These are phyloP conservation scores for Percopsis omiscomaycus DNA, from an alignment of 2,797 vertebrate species.

Conservation along the genomic window DNA sequence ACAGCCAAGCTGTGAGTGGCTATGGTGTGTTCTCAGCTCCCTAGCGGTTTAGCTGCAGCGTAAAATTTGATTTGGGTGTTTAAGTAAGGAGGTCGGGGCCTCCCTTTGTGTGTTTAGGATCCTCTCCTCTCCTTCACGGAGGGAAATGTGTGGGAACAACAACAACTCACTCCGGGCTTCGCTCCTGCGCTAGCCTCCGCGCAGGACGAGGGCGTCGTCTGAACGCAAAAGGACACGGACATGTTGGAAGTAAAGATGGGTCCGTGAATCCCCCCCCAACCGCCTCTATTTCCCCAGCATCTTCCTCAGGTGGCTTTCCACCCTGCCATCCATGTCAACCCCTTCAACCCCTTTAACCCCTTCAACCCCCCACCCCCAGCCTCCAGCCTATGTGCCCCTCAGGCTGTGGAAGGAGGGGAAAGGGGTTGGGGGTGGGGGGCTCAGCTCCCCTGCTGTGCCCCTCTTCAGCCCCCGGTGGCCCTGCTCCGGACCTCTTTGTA, in stretches of 20 bases:
- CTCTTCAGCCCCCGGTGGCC: conserved; percentile 87
- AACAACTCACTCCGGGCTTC: conserved; percentile 11
- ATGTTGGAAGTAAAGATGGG: conserved; percentile 44
- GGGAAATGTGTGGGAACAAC: conserved; percentile 71
- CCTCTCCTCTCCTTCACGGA: conserved; percentile 65
- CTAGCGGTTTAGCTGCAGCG: conserved; percentile 71
- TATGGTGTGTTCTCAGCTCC: conserved; percentile 62
- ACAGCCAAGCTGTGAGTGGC: conserved; percentile 59
- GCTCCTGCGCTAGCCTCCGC: conserved; percentile 32
- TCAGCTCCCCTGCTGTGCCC: conserved; percentile 81
- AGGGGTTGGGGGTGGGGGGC: conserved; percentile 45
- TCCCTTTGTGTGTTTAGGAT: conserved; percentile 70
- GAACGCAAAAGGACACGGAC: conserved; percentile 34
- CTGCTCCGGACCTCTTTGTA: conserved; percentile 79
- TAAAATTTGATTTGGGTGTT: conserved; percentile 79
- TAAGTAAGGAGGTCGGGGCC: conserved; percentile 73
- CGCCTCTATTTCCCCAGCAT: conserved; percentile 41
- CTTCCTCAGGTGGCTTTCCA: conserved; percentile 83
- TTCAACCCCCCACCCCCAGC: conserved; percentile 61
- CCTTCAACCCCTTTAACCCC: conserved; percentile 41
- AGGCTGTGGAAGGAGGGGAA: conserved; percentile 74
- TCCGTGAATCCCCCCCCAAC: conserved; percentile 25
- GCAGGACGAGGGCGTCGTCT: conserved; percentile 18
- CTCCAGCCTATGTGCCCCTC: conserved; percentile 66
- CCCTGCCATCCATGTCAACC: conserved; percentile 62